These are phyloP conservation scores for Colletes latitarsis DNA, from an alignment of 1,140 invertebrate species.

Conservation along the genomic window DNA sequence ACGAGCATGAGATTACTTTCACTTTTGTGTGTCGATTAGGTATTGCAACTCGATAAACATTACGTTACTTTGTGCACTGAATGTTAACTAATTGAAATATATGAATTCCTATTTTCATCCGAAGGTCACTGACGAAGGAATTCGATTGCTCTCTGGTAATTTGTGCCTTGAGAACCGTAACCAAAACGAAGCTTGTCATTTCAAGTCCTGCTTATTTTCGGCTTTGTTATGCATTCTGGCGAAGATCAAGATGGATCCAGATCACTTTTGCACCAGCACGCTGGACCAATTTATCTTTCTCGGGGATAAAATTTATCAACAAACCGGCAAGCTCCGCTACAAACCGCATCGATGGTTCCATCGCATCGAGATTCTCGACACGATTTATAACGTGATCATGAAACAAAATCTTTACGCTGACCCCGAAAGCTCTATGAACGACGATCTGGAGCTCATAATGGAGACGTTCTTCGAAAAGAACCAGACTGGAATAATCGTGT, in stretches of 20 bases:
- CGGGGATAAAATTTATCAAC: slow-evolving; percentile 64
- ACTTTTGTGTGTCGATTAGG: too few relatives aligned
- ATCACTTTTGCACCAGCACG: slow-evolving; percentile 58
- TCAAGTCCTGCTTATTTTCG: slow-evolving; percentile 73
- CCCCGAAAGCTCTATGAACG: slow-evolving; percentile 59
- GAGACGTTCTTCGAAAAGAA: slow-evolving; percentile 65
- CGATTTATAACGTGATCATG: slow-evolving; percentile 69
- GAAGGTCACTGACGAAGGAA: slow-evolving; percentile 50
- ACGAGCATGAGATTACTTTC: too few relatives aligned
- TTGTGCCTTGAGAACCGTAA: slow-evolving; percentile 58
- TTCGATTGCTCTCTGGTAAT: slow-evolving; percentile 67
- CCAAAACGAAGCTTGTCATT: slow-evolving; percentile 51
- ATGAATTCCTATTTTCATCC: slow-evolving; percentile 29
- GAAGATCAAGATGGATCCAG: slow-evolving; percentile 65
- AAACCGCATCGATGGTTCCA: slow-evolving; percentile 68
- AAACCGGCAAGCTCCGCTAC: slow-evolving; percentile 66
- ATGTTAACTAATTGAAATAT: too few relatives aligned
- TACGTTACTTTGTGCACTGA: too few relatives aligned
- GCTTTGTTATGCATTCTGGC: slow-evolving; percentile 72
- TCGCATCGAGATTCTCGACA: slow-evolving; percentile 65
- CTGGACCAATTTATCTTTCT: slow-evolving; percentile 70
- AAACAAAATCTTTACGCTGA: slow-evolving; percentile 69
- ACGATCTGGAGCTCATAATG: slow-evolving; percentile 54
- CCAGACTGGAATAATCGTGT: slow-evolving; percentile 73
- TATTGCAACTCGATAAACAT: too few relatives aligned